Conservation (phyloP, 2,888 invertebrate species). For the Drosophila greeni region DNA sequence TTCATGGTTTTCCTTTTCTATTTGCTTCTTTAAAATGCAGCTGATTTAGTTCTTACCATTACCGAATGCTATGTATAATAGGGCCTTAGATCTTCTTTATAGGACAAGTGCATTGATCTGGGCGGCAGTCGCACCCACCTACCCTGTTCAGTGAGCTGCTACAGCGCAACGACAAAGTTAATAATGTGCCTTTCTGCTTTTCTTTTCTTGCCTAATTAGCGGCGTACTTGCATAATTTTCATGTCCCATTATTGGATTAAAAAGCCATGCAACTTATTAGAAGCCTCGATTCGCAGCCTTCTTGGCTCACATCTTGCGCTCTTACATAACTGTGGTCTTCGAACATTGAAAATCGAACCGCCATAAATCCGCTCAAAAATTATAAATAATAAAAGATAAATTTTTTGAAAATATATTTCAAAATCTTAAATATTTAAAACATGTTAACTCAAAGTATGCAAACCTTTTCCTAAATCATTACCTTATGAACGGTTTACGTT, state of each 20-base stretch:
- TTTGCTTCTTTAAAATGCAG: not conserved
- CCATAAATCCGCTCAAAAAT: not conserved
- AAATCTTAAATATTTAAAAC: too few relatives aligned
- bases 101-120: slow-evolving; percentile 2
- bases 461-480: too few relatives aligned
- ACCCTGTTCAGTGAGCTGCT: not conserved
- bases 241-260: not conserved
- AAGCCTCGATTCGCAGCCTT: not conserved
- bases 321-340: not conserved
- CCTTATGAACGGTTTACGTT: too few relatives aligned
- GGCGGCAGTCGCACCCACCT: slow-evolving; percentile 6
- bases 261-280: not conserved
- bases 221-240: not conserved
- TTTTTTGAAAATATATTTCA: too few relatives aligned
- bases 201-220: not conserved
- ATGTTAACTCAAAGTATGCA: too few relatives aligned
- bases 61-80: not conserved
- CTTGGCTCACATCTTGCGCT: not conserved
- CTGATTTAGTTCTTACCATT: not conserved
- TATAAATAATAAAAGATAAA: too few relatives aligned
- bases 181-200: not conserved
- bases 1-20: not conserved
- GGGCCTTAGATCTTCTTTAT: not conserved
- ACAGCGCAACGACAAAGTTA: not conserved
- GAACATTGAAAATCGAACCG: not conserved